Percentiles rank a stretch among this genome's conserved stretches.
These are phyloP conservation scores for Thamnophis elegans DNA, from an alignment of 2,797 vertebrate species.

Conservation along the genomic window DNA sequence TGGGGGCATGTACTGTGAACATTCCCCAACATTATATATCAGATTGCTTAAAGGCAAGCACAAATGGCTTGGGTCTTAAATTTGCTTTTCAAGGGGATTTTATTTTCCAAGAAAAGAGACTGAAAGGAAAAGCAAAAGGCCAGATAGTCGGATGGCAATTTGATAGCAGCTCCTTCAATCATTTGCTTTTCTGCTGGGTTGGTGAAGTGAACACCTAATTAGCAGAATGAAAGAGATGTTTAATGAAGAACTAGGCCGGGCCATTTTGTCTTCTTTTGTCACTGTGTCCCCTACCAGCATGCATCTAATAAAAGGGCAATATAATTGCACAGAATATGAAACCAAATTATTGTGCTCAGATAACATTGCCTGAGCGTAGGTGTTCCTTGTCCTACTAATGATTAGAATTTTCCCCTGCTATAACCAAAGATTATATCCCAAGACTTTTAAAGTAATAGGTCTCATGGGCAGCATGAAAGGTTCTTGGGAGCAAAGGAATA, in stretches of 20 bases:
- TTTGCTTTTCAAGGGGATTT: background rate
- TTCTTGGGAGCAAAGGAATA: background rate
- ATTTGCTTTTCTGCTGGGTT: conserved; percentile 35
- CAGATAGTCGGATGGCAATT: background rate
- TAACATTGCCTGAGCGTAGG: background rate
- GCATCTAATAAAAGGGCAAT: background rate
- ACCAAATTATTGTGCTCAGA: background rate
- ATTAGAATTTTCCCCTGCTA: background rate
- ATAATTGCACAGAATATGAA: background rate
- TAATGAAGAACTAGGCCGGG: background rate
- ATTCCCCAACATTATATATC: background rate
- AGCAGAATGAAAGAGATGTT: conserved; percentile 40
- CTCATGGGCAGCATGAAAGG: background rate
- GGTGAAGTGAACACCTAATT: conserved; percentile 22
- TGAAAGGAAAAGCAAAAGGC: conserved; percentile 12
- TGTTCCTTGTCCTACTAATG: background rate
- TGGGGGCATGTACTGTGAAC: background rate
- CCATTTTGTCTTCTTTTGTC: background rate
- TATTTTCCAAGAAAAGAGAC: background rate
- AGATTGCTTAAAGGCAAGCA: background rate
- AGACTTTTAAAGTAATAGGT: background rate
- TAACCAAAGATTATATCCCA: background rate
- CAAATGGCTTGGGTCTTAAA: background rate
- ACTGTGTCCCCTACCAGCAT: background rate
- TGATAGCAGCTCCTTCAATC: conserved; percentile 27